phyloP scores from a whole-genome alignment of 2,888 invertebrate species.

The Latrodectus elegans region DNA sequence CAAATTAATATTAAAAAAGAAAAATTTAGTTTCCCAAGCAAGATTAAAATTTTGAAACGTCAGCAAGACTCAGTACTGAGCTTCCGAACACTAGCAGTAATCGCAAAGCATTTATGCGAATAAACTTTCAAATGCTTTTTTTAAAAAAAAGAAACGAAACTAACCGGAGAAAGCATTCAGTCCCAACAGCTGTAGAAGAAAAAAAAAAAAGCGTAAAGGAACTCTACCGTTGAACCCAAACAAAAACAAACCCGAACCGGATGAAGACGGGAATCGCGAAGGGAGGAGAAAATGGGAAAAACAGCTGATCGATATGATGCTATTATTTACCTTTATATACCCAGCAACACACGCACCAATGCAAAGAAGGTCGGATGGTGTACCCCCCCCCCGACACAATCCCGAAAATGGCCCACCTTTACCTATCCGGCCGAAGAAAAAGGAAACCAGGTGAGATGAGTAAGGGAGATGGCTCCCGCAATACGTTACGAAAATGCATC shows the following conservation, averaged over 20 bases:
- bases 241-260: constrained; percentile 38
- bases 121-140: too few species aligned
- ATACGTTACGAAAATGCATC: constrained; percentile 57
- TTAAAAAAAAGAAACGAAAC: constrained; percentile 13
- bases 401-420: constrained; percentile 10
- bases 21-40: too few species aligned
- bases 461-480: constrained; percentile 17
- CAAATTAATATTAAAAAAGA: too few species aligned
- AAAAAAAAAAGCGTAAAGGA: too few species aligned
- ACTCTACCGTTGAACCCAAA: constrained; percentile 38
- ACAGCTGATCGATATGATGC: background rate
- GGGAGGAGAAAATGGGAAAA: constrained; percentile 4
- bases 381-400: background rate
- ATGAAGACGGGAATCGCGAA: constrained; percentile 5
- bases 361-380: background rate
- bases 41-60: too few species aligned
- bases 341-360: constrained; percentile 8
- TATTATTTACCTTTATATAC: constrained; percentile 10
- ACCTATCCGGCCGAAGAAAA: constrained; percentile 25
- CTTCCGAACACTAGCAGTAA: too few species aligned
- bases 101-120: too few species aligned
- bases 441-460: constrained; percentile 54
- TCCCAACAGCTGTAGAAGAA: too few species aligned
- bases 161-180: constrained; percentile 11
- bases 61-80: too few species aligned